Evolutionary conservation across 1,140 invertebrate genomes (phyloP).

Genomic region (Doryteuthis pealeii): DNA sequence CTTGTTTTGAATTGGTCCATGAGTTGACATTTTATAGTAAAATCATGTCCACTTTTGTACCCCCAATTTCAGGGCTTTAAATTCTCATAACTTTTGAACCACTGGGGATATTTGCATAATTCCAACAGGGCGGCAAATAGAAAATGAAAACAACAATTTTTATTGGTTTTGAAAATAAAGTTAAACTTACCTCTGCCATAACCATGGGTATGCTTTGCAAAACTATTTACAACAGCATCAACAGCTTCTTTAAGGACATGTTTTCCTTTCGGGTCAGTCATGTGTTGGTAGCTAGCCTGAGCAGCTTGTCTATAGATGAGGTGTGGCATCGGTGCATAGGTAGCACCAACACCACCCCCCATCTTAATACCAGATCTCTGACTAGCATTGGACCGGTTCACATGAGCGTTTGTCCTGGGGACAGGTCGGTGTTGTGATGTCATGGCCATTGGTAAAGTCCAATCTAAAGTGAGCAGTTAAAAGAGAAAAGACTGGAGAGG

Average conservation of each 20-base stretch:
- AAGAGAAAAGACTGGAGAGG: background rate
- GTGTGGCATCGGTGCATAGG: background rate
- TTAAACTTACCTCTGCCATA: conserved; percentile 71
- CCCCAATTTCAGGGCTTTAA: too few species aligned
- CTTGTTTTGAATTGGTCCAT: too few species aligned
- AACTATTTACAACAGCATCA: conserved; percentile 77
- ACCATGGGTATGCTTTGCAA: conserved; percentile 76
- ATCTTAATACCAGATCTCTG: conserved; percentile 4
- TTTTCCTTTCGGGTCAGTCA: conserved; percentile 61
- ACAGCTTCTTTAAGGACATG: conserved; percentile 76
- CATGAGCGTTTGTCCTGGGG: background rate
- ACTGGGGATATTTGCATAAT: too few species aligned
- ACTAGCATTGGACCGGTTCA: background rate
- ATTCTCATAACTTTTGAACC: too few species aligned
- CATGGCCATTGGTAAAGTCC: background rate
- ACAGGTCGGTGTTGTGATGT: background rate
- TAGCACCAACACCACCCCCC: background rate
- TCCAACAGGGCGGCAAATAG: too few species aligned
- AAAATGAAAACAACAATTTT: too few species aligned
- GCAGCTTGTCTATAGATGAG: conserved; percentile 11
- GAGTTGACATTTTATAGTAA: too few species aligned
- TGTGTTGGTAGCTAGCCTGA: conserved; percentile 23
- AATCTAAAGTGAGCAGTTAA: background rate
- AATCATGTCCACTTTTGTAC: too few species aligned
- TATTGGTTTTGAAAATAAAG: too few species aligned